Evolutionary conservation across 2,888 invertebrate genomes (phyloP), one percentile per base, ranked within the genome.

Genomic region (Epirrita christyi): DNA sequence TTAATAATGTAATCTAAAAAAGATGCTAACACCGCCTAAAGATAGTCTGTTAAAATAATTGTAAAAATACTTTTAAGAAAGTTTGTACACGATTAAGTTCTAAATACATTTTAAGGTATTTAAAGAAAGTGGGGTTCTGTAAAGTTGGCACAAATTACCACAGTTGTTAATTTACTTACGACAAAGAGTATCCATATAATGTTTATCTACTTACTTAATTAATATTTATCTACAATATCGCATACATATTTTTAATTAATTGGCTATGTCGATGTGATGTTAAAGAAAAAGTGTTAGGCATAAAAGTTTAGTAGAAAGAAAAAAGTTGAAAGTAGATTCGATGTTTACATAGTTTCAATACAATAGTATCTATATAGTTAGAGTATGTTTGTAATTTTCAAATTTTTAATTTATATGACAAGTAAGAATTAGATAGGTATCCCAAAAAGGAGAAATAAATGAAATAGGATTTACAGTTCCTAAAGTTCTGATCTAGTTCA

Each of bases 141-240:
- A 43, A 54, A 49, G 55, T 55, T 55, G 49, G 55, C 55, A 55
- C 54, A 21, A 40, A 5, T 37, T 54, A 46, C 32, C 48, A 49
- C 48, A 55, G 9, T 32, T 7, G 8, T 29, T 32, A 32, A 32
- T 32, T 32, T 32, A 32, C 37, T 37, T 37, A 13, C 37, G 8
- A 32, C 37, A 40, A 40, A 14, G 40, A 9, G 15, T 14, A 40
- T 36, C 36, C n/a, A 36, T 36, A 36, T 7, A 1, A 32, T 32
- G 9, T 7, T 32, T 29, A 29, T 7, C 9, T 29, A 29, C 29
- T 9, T 29, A 29, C 1, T 32, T 9, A 9, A 32, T 32, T 29
- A 7, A 29, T 7, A 7, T 5, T 32, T 32, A 32, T 32, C 32
- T 32, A 32, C 32, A 32, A 9, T 9, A 9, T 9, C 7, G 2